phyloP scores from a whole-genome alignment of 2,888 invertebrate species.

The Pheosia tremula region DNA sequence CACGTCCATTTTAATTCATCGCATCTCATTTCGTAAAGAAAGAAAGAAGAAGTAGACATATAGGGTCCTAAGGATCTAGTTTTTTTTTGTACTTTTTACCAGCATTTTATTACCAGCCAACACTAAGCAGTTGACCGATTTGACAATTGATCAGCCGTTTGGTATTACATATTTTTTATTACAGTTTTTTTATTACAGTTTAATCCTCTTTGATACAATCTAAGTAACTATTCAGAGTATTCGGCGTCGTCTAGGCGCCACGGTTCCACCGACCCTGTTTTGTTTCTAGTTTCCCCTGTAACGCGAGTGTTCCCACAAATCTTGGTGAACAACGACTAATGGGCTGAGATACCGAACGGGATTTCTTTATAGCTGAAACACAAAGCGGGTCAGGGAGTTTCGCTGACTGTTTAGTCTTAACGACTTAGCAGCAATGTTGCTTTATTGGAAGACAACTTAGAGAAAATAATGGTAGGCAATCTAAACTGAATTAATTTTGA shows the following conservation, averaged over 20 bases:
- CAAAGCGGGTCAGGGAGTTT: constrained; percentile 5
- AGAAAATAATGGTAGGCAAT: background rate
- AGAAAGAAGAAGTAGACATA: too few species aligned
- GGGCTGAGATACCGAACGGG: constrained; percentile 26
- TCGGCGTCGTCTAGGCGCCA: constrained; percentile 40
- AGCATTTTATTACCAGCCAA: too few species aligned
- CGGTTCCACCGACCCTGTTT: constrained; percentile 32
- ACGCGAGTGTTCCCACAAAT: constrained; percentile 40
- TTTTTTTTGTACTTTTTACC: too few species aligned
- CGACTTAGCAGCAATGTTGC: constrained; percentile 1
- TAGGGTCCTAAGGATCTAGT: too few species aligned
- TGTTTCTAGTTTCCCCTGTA: constrained; percentile 21
- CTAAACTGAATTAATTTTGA: too few species aligned
- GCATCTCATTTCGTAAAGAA: too few species aligned
- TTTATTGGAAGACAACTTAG: background rate
- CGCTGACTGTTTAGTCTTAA: constrained; percentile 27
- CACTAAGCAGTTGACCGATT: too few species aligned
- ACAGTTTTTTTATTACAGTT: background rate
- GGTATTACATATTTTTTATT: too few species aligned
- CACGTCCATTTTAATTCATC: too few species aligned
- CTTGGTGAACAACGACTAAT: constrained; percentile 48
- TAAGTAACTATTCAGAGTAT: constrained; percentile 4
- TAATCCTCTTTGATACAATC: constrained; percentile 17
- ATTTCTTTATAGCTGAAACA: constrained; percentile 36
- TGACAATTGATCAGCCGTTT: too few species aligned